These are phyloP conservation scores for Rhyacichthys aspro DNA, from an alignment of 2,797 vertebrate genomes.

Conservation along the genomic window DNA sequence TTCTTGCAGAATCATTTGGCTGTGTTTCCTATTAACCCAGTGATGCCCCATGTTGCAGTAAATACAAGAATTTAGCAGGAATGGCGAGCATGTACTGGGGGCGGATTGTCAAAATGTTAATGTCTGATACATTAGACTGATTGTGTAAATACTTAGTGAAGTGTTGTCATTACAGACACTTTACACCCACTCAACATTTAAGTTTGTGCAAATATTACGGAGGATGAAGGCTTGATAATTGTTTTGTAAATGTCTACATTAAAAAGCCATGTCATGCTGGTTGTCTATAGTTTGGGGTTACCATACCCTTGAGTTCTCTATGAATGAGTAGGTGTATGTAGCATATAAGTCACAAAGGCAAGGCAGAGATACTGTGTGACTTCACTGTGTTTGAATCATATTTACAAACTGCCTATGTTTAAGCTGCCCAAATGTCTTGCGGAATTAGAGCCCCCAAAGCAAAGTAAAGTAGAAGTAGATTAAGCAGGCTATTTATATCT, in stretches of 20 bases:
- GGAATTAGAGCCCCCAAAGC: too few relatives aligned
- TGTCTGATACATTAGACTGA: neutral
- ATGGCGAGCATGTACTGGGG: neutral
- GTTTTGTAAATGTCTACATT: neutral
- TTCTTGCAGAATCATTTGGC: conserved; percentile 38
- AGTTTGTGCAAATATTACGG: too few relatives aligned
- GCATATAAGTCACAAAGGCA: conserved; percentile 13
- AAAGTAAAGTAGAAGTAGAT: too few relatives aligned
- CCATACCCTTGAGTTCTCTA: conserved; percentile 36
- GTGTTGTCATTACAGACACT: too few relatives aligned
- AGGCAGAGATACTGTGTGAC: conserved; percentile 12
- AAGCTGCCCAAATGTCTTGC: too few relatives aligned
- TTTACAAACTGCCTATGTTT: neutral
- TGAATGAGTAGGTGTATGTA: conserved; percentile 4
- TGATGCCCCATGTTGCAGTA: conserved; percentile 17
- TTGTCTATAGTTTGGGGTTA: conserved; percentile 24
- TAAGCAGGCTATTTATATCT: too few relatives aligned
- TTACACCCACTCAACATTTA: too few relatives aligned
- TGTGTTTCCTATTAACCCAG: conserved; percentile 24
- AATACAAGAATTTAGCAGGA: neutral
- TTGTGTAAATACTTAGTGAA: neutral
- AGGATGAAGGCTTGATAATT: neutral
- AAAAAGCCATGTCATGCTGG: neutral
- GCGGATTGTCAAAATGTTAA: neutral
- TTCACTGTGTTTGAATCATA: neutral